These are phyloP conservation scores for Sciaenops ocellatus DNA, from an alignment of 2,797 vertebrate genomes.

Conservation along the genomic window DNA sequence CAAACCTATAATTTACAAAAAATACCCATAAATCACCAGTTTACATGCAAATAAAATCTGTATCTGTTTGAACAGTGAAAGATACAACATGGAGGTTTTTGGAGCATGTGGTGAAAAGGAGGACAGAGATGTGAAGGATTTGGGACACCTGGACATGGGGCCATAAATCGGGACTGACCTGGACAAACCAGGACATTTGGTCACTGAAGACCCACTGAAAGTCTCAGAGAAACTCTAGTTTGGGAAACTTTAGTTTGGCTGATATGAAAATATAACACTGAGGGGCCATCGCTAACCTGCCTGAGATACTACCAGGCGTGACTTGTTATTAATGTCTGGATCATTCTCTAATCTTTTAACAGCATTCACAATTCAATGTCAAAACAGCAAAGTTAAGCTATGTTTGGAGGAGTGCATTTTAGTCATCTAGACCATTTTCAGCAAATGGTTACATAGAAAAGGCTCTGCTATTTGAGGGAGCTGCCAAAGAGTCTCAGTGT, in stretches of 20 bases:
- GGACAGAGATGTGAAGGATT: conserved; percentile 32
- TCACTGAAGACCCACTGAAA: background rate
- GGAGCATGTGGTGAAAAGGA: conserved; percentile 20
- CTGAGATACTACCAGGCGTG: background rate
- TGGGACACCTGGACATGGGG: conserved; percentile 10
- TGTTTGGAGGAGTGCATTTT: too few relatives aligned
- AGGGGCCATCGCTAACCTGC: background rate
- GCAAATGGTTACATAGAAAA: too few relatives aligned
- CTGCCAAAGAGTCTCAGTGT: too few relatives aligned
- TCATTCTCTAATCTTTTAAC: background rate
- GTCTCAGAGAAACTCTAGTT: background rate
- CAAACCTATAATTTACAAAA: too few relatives aligned
- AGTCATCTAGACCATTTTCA: too few relatives aligned
- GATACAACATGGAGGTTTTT: background rate
- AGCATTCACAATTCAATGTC: background rate
- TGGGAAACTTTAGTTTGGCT: background rate
- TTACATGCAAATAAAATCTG: background rate
- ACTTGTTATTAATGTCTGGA: background rate
- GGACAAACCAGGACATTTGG: background rate
- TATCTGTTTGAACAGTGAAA: background rate
- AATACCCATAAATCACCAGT: too few relatives aligned
- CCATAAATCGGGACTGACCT: background rate
- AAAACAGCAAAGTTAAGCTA: background rate
- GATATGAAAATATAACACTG: background rate
- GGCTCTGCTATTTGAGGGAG: too few relatives aligned